Evolutionary conservation across 2,113 vertebrate species (phyloP), one percentile per base, ranked within the genome.

Genomic region (Crotophaga sulcirostris): DNA sequence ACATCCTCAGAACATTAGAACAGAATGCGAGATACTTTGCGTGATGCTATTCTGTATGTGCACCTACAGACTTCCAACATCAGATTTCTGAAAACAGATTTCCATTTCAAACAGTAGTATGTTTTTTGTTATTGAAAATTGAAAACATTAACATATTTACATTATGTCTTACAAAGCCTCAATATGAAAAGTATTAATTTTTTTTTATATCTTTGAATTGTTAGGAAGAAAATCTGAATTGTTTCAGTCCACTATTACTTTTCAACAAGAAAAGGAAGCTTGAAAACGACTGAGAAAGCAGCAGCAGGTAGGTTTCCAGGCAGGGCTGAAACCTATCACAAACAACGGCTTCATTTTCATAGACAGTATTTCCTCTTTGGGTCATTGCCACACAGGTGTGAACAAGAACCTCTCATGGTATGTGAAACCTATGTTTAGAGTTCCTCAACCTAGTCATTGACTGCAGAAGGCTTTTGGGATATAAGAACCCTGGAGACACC

Each of bases 221-320:
- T 80, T 93, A 33, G 58, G 98, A 97, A 68, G 96, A 97, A 93
- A 97, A 93, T 95, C 84, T 26, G 93, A 97, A 49, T 18, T 97
- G 19, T 84, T 96, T 56, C 96, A 97, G 83, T 88, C 81, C 45
- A 92, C 47, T 44, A 63, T 86, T 70, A 86, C 77, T 86, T 95
- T 98, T 68, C 97, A 97, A 24, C 66, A 91, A 70, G 97, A 98
- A 92, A 98, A 95, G 34, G 74, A 98, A 33, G 91, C 92, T 77
- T 95, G 97, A 11, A 87, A 86, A n/a, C 96, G 96, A 21, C 95
- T 95, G 67, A 97, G 87, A 83, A 97, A 97, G 56, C 97, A 98
- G 44, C 96, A 98, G 84, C 96, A 98, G 96, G 97, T 98, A 52
- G 6, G 10, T 74, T 78, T 73, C 28, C 62, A 70, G 38, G 36